Conservation (phyloP, 2,797 vertebrate species). For the Naso thynnoides region DNA sequence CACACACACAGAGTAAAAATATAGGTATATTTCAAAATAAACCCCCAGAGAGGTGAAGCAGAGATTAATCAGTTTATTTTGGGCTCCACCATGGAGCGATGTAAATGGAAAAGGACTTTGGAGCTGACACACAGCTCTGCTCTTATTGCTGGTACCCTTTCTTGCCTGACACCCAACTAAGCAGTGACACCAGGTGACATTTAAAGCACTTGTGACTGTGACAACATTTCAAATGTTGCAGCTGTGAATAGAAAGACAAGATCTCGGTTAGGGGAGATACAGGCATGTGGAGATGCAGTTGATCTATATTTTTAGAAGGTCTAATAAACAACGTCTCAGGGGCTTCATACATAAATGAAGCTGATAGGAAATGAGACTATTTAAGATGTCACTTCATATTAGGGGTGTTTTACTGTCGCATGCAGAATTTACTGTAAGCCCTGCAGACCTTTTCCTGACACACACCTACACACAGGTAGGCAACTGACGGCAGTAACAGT, state of each 20-base stretch:
- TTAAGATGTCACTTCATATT: conserved; percentile 56
- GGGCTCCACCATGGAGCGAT: conserved; percentile 4
- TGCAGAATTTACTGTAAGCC: conserved; percentile 9
- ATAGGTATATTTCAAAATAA: conserved; percentile 45
- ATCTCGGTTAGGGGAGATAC: conserved; percentile 7
- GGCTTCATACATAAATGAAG: conserved; percentile 38
- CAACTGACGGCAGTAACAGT: conserved; percentile 26
- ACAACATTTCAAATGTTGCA: conserved; percentile 56
- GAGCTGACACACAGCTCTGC: conserved; percentile 47
- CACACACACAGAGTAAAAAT: conserved; percentile 21
- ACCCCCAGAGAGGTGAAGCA: conserved; percentile 45
- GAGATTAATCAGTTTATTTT: conserved; percentile 67
- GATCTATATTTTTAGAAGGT: conserved; percentile 50
- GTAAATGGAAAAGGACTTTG: conserved; percentile 23
- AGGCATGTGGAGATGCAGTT: conserved; percentile 2
- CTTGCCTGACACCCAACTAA: conserved; percentile 44
- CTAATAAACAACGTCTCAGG: conserved; percentile 43
- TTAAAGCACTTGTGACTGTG: conserved; percentile 62
- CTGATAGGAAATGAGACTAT: conserved; percentile 46
- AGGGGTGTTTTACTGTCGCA: conserved; percentile 13
- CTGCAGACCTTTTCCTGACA: conserved; percentile 12
- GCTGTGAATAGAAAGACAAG: conserved; percentile 16
- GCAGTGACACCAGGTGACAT: conserved; percentile 65
- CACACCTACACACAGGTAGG: conserved; percentile 54
- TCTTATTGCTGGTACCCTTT: conserved; percentile 42